A percentile compares a stretch with the other conserved stretches of the same genome.
These are phyloP conservation scores for Neoscelio sp. DNA, from an alignment of 2,888 invertebrate species.

Conservation along the genomic window DNA sequence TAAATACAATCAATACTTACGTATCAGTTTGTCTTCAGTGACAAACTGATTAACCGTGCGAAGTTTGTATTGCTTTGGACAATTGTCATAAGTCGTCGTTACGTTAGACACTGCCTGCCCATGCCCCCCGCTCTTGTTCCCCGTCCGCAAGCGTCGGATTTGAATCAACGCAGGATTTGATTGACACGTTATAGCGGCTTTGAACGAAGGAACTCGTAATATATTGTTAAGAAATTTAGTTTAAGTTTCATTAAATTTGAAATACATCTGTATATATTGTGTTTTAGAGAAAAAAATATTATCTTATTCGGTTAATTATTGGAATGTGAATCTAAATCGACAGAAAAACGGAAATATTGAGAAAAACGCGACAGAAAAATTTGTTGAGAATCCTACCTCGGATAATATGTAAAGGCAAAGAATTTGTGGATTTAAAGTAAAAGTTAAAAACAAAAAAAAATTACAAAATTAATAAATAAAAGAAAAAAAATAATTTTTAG, in stretches of 20 bases:
- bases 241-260: slow-evolving; percentile 64
- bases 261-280: slow-evolving; percentile 56
- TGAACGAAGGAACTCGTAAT: slow-evolving; percentile 60
- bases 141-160: slow-evolving; percentile 28
- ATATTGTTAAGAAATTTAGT: slow-evolving; percentile 59
- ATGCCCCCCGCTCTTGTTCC: too few species aligned
- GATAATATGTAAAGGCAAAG: slow-evolving; percentile 50
- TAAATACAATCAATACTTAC: slow-evolving; percentile 20
- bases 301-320: slow-evolving; percentile 53
- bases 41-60: slow-evolving; percentile 3
- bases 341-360: slow-evolving; percentile 30
- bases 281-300: slow-evolving; percentile 56
- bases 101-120: slow-evolving; percentile 54
- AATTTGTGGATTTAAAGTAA: too few species aligned
- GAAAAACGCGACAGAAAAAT: slow-evolving; percentile 20
- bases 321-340: slow-evolving; percentile 50
- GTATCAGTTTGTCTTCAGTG: slow-evolving; percentile 22
- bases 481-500: slow-evolving; percentile 5
- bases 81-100: slow-evolving; percentile 36
- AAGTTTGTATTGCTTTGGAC: slow-evolving; percentile 46
- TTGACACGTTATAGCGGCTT: slow-evolving; percentile 58
- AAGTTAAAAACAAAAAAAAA: too few species aligned
- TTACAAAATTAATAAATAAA: slow-evolving; percentile 1
- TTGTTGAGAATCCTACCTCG: slow-evolving; percentile 48
- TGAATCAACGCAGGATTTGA: slow-evolving; percentile 45